phyloP scores from a whole-genome alignment of 2,797 vertebrate genomes.

The Prunella strophiata region DNA sequence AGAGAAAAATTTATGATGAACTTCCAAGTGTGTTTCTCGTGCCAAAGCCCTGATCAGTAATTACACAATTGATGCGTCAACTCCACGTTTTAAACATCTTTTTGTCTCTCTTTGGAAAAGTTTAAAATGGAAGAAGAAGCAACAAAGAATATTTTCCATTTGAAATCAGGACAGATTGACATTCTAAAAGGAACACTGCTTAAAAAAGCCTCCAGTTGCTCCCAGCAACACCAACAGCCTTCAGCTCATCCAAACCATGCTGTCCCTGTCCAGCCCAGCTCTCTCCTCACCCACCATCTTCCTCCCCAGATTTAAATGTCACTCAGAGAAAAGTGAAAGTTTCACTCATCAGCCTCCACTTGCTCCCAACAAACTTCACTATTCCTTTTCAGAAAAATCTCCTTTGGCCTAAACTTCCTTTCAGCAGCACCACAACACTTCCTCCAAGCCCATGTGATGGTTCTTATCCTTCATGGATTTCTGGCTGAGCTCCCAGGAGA shows the following conservation, averaged over 20 bases:
- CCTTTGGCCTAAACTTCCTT: background rate
- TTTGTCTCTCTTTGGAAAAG: slow-evolving; percentile 1
- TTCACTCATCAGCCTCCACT: background rate
- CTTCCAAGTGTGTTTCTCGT: background rate
- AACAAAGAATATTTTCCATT: background rate
- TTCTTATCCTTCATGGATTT: background rate
- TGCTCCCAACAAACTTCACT: background rate
- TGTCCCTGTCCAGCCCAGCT: background rate
- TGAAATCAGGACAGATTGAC: background rate
- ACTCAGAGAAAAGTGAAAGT: background rate
- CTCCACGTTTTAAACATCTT: background rate
- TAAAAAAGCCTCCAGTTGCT: background rate
- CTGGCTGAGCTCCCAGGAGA: background rate
- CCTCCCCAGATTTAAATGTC: background rate
- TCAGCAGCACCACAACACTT: background rate
- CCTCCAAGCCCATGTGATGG: background rate
- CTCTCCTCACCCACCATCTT: background rate
- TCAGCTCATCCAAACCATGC: background rate
- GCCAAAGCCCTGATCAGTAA: background rate
- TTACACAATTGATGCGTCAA: background rate
- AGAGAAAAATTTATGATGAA: background rate
- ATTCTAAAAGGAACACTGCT: background rate
- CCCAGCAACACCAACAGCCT: background rate
- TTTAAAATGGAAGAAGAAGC: background rate
- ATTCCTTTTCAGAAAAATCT: background rate